Base-by-base conservation (phyloP, 1,140 invertebrate genomes). In the Gonioctena quinquepunctata region DNA sequence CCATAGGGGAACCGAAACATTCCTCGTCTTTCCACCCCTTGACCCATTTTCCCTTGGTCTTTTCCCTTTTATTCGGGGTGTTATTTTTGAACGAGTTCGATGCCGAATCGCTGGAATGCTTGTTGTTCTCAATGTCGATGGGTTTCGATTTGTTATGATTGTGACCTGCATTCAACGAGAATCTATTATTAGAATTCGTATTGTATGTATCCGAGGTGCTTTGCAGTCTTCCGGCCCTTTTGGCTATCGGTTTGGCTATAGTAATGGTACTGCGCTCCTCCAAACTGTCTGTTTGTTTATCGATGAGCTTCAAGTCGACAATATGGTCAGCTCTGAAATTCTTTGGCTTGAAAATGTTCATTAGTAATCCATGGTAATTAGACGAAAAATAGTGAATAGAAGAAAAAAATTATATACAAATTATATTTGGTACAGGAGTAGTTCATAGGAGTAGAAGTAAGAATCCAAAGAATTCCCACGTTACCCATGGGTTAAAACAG, bases 281-380 rank as follows among this genome's bases (percentile, higher is more conserved):
- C 11, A 22, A 6, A 28, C 59, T 63, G 18, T 84, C 82, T 33
- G 84, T 80, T 56, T 87, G 82, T 33, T 84, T 86, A 2, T 89
- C 86, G 59, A 91, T 86, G 72, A 91, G 88, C 76, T 88, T 85
- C 68, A 91, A 80, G 62, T 88, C 84, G 66, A 84, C 68, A 69
- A 91, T 91, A 76, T 90, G 88, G 69, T 81, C 83, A 49, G 88
- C 87, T 74, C 89, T 91, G 77, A 54, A 86, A 85, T n/a, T n/a
- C n/a, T n/a, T n/a, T n/a, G n/a, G n/a, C n/a, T n/a, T n/a, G n/a
- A n/a, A n/a, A n/a, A n/a, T n/a, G n/a, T n/a, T n/a, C n/a, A n/a
- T n/a, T n/a, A n/a, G n/a, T n/a, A n/a, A n/a, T n/a, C n/a, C n/a
- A n/a, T n/a, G n/a, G n/a, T n/a, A n/a, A n/a, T n/a, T n/a, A n/a